A percentile compares a stretch with the other conserved stretches of the same genome.
These are phyloP conservation scores for Equus przewalskii DNA, from an alignment of 2,113 vertebrate species.

Conservation along the genomic window DNA sequence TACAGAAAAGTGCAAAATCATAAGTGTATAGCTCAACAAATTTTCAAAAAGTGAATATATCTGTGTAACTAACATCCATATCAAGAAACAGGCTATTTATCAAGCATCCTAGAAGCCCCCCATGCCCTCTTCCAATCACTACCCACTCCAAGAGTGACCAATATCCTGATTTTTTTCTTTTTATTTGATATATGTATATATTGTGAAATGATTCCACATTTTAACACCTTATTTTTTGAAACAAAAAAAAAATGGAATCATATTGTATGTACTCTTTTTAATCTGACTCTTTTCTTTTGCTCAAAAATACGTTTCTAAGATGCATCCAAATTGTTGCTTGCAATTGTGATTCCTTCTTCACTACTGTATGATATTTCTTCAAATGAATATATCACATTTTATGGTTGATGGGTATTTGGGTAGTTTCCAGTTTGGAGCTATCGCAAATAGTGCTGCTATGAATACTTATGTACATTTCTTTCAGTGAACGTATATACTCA, in stretches of 20 bases:
- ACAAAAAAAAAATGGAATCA: slow-evolving; percentile 11
- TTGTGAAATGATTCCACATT: not conserved
- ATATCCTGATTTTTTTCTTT: not conserved
- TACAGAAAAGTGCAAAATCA: not conserved
- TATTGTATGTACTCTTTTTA: not conserved
- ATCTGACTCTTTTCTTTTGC: not conserved
- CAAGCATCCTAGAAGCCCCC: not conserved
- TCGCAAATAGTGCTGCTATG: not conserved
- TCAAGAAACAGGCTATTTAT: not conserved
- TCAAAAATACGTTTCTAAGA: not conserved
- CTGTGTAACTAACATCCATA: not conserved
- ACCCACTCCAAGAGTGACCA: not conserved
- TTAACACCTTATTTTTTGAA: not conserved
- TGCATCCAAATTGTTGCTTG: not conserved
- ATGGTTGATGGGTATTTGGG: not conserved
- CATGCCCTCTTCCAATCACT: not conserved
- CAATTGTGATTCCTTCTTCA: not conserved
- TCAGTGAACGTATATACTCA: not conserved
- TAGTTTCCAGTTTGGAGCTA: not conserved
- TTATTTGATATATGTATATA: not conserved
- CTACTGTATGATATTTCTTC: not conserved
- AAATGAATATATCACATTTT: not conserved
- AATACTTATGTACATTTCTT: not conserved
- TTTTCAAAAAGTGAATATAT: not conserved
- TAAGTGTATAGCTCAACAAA: not conserved